Percentiles rank a stretch among this genome's conserved stretches.
Evolutionary conservation across 2,888 invertebrate species (phyloP).

Genomic region (Aspidiotus destructor): DNA sequence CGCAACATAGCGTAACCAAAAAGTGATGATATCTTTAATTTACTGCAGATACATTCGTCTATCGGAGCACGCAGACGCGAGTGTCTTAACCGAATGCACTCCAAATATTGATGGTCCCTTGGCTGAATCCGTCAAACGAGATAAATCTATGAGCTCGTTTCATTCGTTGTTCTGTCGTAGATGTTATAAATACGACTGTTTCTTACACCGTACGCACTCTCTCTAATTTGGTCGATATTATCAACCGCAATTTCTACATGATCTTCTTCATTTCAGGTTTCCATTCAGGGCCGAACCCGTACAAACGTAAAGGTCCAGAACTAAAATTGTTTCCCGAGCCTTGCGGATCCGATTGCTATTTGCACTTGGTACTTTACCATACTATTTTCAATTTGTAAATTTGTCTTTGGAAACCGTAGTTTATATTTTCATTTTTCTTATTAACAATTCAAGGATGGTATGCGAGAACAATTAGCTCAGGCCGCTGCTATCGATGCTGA

Average conservation of each 20-base stretch:
- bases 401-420: background rate
- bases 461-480: conserved; percentile 70
- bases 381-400: background rate
- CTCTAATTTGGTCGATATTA: background rate
- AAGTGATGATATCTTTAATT: too few species aligned
- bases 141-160: conserved; percentile 97
- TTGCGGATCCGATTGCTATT: conserved; percentile 77
- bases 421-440: background rate
- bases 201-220: conserved; percentile 78
- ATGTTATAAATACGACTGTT: conserved; percentile 98
- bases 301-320: conserved; percentile 79
- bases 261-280: conserved; percentile 40
- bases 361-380: conserved; percentile 60
- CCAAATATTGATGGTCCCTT: conserved; percentile 91
- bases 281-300: conserved; percentile 81
- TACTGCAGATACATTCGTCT: conserved; percentile 67
- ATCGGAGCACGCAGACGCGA: conserved; percentile 76
- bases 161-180: conserved; percentile 95
- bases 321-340: conserved; percentile 75
- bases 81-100: conserved; percentile 84
- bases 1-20: too few species aligned
- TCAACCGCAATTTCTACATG: background rate
- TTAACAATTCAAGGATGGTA: conserved; percentile 56
- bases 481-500: conserved; percentile 46
- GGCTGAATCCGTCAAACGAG: conserved; percentile 82